phyloP scores from a whole-genome alignment of 2,888 invertebrate species.

The Harmothoe impar region DNA sequence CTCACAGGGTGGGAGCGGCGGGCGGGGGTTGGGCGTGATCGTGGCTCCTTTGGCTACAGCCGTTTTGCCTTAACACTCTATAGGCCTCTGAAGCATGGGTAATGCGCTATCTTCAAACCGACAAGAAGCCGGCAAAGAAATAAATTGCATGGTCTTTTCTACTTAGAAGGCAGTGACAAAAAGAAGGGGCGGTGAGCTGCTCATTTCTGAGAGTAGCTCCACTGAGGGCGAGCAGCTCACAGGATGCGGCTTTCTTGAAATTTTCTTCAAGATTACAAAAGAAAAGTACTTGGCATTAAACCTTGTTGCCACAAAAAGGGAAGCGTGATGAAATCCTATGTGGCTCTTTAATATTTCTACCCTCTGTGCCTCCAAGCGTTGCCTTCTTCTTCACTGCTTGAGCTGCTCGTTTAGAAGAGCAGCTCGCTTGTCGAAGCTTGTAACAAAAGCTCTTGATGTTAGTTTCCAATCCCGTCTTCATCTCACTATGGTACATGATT shows the following conservation, averaged over 20 bases:
- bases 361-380: neutral
- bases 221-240: constrained; percentile 13
- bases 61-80: constrained; percentile 38
- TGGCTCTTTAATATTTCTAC: constrained; percentile 11
- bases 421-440: neutral
- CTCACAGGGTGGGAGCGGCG: constrained; percentile 1
- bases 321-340: constrained; percentile 34
- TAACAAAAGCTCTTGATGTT: neutral
- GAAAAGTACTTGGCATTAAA: constrained; percentile 44
- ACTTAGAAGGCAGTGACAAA: constrained; percentile 48
- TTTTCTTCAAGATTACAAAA: constrained; percentile 17
- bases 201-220: constrained; percentile 22
- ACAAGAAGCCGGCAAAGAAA: constrained; percentile 48
- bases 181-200: constrained; percentile 38
- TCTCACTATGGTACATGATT: neutral
- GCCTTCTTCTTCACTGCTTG: neutral
- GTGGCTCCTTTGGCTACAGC: constrained; percentile 18
- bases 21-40: neutral
- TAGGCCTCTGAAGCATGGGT: constrained; percentile 47
- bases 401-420: neutral
- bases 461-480: neutral
- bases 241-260: constrained; percentile 35
- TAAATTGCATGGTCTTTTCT: constrained; percentile 59
- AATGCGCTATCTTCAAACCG: constrained; percentile 58
- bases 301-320: neutral